Base-by-base conservation (phyloP, 2,797 vertebrate species). In the Micromesistius poutassou region DNA sequence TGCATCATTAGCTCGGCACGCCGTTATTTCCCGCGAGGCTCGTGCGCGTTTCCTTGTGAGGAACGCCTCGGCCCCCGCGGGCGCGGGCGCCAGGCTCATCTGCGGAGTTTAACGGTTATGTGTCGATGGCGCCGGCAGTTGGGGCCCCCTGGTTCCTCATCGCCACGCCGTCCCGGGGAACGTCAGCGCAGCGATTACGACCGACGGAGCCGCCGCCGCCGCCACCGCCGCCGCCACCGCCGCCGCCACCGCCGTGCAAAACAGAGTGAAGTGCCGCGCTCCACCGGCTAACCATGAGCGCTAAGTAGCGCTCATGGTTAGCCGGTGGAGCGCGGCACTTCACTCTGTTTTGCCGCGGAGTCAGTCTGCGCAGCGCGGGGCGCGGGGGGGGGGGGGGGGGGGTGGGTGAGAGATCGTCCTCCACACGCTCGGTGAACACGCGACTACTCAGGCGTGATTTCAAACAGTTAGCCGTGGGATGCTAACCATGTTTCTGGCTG, bases 1-100 rank as follows among this genome's bases (percentile, higher is more conserved):
- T 92, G 89, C 86, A 91, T 93, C 90, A 92, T 90, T 90, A 93
- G 87, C 82, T 84, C 90, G 80, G 85, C 88, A 90, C 86, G 87
- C 89, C 89, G 87, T 93, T 92, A 93, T 93, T 93, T 92, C 91
- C 93, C 93, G 73, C 55, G 87, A 91, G 90, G 90, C 88, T 83
- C 92, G 81, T 92, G 88, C 86, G 87, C 88, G 89, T 89, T 89
- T 85, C 84, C 87, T 91, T 91, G 88, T 89, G 91, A 92, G 83
- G 84, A 86, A 90, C 88, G 89, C 82, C 84, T 90, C 88, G 85
- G 55, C 89, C 91, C 91, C 87, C n/a, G n/a, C n/a, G 85, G 87
- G 30, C 83, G 85, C 83, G 87, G 71, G 84, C 89, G 91, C 50
- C 86, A 86, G 83, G 89, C 89, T 87, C 87, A 80, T 89, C 85